Evolutionary conservation across 2,113 vertebrate species (phyloP), one percentile per base, ranked within the genome.

Genomic region (Hippocampus abdominalis): DNA sequence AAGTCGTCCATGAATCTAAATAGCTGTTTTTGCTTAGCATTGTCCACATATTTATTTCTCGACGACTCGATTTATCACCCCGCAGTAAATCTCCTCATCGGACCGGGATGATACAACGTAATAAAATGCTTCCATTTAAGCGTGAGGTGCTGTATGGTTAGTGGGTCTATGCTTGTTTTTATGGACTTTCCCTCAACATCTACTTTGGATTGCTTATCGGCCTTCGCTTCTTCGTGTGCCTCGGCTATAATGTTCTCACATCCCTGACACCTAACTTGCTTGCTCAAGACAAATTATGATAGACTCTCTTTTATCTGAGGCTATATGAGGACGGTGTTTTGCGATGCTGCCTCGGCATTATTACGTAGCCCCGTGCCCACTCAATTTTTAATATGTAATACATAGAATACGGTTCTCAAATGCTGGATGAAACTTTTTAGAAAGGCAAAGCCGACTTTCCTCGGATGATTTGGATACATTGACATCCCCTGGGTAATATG

Each of bases 141-240:
- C 49, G 40, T 49, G 76, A 71, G 64, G 67, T 60, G 66, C 32
- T n/a, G 77, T 63, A 20, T 8, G 49, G 70, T 75, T 74, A 63
- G 73, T 36, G 21, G 10, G 20, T 63, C 21, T 36, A 1, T 25
- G 25, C 54, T 57, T 57, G 54, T 2, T 60, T 60, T 60, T 60
- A 32, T 13, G 7, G 7, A 60, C 57, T 60, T 60, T 63, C 13
- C 61, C 61, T 40, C 61, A 63, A 21, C 61, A 40, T 40, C 18
- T 63, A 39, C 20, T 32, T 62, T 39, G 42, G 27, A 32, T 63
- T 63, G 57, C 57, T 60, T 60, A 60, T 32, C 57, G 18, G 13
- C 2, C 57, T 21, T 39, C 27, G 5, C 63, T 27, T 16, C 63
- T 27, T 16, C 2, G 13, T 64, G 23, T 46, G 13, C 44, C 23